phyloP scores from a whole-genome alignment of 2,888 invertebrate species.

The Aproaerema taeniolella region DNA sequence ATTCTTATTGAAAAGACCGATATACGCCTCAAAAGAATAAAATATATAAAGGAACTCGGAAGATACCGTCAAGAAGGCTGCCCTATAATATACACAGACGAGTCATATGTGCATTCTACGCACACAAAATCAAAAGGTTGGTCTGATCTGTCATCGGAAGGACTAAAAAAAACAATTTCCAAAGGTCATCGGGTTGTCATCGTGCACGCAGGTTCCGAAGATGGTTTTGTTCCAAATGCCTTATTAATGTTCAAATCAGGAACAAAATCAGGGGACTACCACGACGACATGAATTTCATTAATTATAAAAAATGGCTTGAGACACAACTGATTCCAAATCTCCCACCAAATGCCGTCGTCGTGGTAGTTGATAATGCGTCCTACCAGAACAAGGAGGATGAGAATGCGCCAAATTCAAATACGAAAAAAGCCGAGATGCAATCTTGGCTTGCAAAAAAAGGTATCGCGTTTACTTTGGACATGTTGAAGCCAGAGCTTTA shows the following conservation, averaged over 20 bases:
- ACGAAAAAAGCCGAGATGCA: constrained; percentile 22
- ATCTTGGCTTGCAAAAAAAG: constrained; percentile 17
- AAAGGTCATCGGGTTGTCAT: constrained; percentile 16
- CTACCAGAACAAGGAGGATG: constrained; percentile 25
- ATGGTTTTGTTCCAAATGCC: constrained; percentile 17
- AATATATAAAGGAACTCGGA: constrained; percentile 15
- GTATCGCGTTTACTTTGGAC: constrained; percentile 9
- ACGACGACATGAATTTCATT: constrained; percentile 24
- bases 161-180: constrained; percentile 12
- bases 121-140: constrained; percentile 13
- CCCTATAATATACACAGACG: constrained; percentile 19
- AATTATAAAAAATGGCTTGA: constrained; percentile 25
- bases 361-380: constrained; percentile 26
- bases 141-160: constrained; percentile 12
- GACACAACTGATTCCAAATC: constrained; percentile 23
- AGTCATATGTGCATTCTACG: constrained; percentile 17
- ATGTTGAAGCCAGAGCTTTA: constrained; percentile 4
- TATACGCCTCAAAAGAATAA: constrained; percentile 15
- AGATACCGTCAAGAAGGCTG: constrained; percentile 16
- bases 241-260: constrained; percentile 16
- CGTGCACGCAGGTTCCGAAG: constrained; percentile 19
- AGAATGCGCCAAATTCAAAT: constrained; percentile 17
- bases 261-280: constrained; percentile 21
- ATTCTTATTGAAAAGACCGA: constrained; percentile 14
- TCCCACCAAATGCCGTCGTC: constrained; percentile 23